Evolutionary conservation across 2,113 vertebrate genomes (phyloP).

Genomic region (Gallinago undulata): DNA sequence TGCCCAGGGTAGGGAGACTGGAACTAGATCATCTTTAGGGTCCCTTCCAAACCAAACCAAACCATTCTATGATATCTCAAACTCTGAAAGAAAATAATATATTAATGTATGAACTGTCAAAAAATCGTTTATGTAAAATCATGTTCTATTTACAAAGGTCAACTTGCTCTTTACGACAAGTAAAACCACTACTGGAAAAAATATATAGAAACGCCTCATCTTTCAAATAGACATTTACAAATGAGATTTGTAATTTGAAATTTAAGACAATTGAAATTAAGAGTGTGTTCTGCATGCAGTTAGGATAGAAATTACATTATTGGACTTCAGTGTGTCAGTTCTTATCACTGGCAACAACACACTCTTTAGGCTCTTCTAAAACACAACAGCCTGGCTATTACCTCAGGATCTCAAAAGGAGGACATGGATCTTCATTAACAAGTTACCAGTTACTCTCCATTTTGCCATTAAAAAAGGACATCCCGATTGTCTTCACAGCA

Average conservation of each 20-base stretch:
- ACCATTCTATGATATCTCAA: background rate
- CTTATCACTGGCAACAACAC: background rate
- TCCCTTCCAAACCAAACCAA: too few species aligned
- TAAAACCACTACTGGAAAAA: slow-evolving; percentile 27
- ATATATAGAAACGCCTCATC: background rate
- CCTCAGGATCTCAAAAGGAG: slow-evolving; percentile 46
- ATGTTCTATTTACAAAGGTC: slow-evolving; percentile 45
- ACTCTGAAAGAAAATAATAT: slow-evolving; percentile 1
- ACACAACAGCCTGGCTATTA: slow-evolving; percentile 27
- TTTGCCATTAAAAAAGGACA: slow-evolving; percentile 18
- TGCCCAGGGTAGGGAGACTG: too few species aligned
- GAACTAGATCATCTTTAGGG: too few species aligned
- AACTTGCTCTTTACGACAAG: slow-evolving; percentile 2
- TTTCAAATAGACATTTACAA: slow-evolving; percentile 48
- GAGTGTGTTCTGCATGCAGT: slow-evolving; percentile 41
- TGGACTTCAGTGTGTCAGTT: background rate
- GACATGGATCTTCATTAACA: slow-evolving; percentile 13
- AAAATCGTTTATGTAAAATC: slow-evolving; percentile 30
- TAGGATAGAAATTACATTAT: background rate
- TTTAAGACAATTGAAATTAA: slow-evolving; percentile 2
- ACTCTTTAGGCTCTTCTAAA: background rate
- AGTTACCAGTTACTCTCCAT: slow-evolving; percentile 2
- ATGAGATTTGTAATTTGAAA: background rate
- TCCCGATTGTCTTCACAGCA: background rate
- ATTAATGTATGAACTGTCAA: background rate